Conservation (phyloP, 1,140 invertebrate species). For the Calycopis cecrops region DNA sequence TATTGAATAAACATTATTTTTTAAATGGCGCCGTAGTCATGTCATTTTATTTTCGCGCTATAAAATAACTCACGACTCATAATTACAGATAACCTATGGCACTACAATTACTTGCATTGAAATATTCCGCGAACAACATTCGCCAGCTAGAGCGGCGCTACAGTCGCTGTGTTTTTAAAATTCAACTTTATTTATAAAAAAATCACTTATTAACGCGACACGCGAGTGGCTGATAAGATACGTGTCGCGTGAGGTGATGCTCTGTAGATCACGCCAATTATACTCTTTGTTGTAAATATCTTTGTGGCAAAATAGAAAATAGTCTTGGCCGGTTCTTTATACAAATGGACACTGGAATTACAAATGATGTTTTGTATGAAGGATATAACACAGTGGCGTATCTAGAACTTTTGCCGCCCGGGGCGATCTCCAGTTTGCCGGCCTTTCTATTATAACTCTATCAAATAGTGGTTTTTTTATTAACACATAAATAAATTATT, state of each 20-base stretch:
- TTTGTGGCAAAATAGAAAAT: not conserved
- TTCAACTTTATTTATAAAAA: not conserved
- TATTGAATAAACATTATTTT: too few relatives aligned
- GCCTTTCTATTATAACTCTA: too few relatives aligned
- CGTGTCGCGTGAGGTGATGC: too few relatives aligned
- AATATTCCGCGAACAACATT: not conserved
- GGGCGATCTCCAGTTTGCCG: too few relatives aligned
- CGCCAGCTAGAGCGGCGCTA: not conserved
- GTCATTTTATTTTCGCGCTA: conserved; percentile 3
- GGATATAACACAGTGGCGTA: too few relatives aligned
- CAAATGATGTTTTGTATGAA: too few relatives aligned
- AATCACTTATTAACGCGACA: not conserved
- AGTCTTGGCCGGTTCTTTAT: not conserved
- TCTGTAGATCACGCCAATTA: not conserved
- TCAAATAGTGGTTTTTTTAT: too few relatives aligned
- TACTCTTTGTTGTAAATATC: not conserved
- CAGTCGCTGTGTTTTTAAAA: not conserved
- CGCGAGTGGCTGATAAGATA: not conserved
- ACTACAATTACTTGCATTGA: not conserved
- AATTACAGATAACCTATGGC: conserved; percentile 7
- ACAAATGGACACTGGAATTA: too few relatives aligned
- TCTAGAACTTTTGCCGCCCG: too few relatives aligned
- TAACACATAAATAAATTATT: too few relatives aligned
- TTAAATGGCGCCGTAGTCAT: not conserved
- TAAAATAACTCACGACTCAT: conserved; percentile 4